These are phyloP conservation scores for Lepidocolaptes lacrymiger DNA, from an alignment of 2,797 vertebrate species.

Conservation along the genomic window DNA sequence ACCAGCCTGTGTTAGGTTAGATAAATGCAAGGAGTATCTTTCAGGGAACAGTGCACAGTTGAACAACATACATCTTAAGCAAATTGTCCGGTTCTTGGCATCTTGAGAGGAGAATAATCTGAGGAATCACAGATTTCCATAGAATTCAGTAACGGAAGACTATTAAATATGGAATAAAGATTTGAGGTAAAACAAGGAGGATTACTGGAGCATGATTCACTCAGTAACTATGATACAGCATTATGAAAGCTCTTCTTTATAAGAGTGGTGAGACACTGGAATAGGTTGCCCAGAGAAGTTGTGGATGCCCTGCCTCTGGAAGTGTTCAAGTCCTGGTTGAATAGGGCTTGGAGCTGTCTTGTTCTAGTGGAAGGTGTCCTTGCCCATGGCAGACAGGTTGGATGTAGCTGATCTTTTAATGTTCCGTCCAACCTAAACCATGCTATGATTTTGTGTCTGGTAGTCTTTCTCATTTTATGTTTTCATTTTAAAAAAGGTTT, in stretches of 20 bases:
- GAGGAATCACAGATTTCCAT: background rate
- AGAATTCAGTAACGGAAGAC: background rate
- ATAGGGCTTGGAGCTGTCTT: background rate
- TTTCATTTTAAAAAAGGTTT: background rate
- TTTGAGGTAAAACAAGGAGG: background rate
- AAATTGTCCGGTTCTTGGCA: background rate
- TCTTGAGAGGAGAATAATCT: background rate
- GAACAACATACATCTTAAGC: background rate
- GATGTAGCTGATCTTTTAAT: background rate
- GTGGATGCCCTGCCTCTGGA: background rate
- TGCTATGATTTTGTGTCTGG: background rate
- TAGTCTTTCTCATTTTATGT: background rate
- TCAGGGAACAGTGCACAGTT: background rate
- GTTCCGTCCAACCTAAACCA: background rate
- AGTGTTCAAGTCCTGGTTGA: background rate
- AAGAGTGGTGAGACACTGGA: background rate
- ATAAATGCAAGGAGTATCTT: background rate
- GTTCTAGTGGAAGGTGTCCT: background rate
- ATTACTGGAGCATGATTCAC: background rate
- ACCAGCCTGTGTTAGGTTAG: background rate
- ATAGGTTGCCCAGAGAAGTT: background rate
- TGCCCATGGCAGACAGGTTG: background rate
- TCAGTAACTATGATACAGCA: background rate
- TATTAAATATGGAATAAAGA: background rate
- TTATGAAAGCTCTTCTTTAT: background rate